Percentiles rank a stretch among this genome's conserved stretches.
phyloP scores from a whole-genome alignment of 1,140 invertebrate genomes.

The Drosophila lacertosa region DNA sequence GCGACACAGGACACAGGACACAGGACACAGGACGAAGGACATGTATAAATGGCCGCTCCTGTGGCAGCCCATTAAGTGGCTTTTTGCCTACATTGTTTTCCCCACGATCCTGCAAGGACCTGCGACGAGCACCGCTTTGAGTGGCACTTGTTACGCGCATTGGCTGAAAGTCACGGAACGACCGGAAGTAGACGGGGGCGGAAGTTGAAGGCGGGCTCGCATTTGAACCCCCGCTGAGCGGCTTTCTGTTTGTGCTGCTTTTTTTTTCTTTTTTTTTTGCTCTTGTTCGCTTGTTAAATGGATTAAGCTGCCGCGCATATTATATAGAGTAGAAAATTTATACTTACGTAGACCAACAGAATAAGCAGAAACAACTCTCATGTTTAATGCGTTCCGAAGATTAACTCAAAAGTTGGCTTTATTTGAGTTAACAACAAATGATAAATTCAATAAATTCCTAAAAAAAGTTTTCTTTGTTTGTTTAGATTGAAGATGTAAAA shows the following conservation, averaged over 20 bases:
- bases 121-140: constrained; percentile 31
- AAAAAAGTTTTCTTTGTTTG: too few species aligned
- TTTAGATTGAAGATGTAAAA: too few species aligned
- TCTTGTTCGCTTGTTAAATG: constrained; percentile 35
- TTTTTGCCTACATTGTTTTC: constrained; percentile 58
- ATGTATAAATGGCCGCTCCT: constrained; percentile 57
- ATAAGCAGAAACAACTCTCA: neutral
- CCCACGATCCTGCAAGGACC: neutral
- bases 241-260: constrained; percentile 4
- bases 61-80: constrained; percentile 65
- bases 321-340: neutral
- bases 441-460: too few species aligned
- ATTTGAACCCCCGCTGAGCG: constrained; percentile 11
- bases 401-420: neutral
- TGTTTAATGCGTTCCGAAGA: neutral
- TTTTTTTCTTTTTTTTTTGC: constrained; percentile 31
- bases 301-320: constrained; percentile 43
- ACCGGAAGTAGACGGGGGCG: neutral
- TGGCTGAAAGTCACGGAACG: constrained; percentile 19
- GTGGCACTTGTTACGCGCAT: constrained; percentile 71
- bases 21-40: constrained; percentile 6
- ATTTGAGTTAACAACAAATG: too few species aligned
- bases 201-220: neutral
- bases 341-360: neutral
- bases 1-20: constrained; percentile 5